phyloP scores from a whole-genome alignment of 1,140 invertebrate species.

The Lepidurus packardi region DNA sequence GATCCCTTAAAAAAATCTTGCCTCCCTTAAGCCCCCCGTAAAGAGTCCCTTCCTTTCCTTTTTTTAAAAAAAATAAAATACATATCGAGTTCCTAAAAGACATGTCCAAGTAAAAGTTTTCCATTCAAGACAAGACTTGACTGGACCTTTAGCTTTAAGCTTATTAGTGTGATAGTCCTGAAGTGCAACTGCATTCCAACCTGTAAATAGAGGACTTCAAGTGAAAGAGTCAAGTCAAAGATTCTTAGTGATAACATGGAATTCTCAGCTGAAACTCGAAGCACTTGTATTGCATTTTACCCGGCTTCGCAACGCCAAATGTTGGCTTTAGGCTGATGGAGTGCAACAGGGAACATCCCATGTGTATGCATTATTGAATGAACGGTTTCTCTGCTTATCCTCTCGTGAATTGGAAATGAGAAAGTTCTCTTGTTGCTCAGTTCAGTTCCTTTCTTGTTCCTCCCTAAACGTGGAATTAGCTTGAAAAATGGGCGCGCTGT shows the following conservation, averaged over 20 bases:
- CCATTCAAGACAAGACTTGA: too few relatives aligned
- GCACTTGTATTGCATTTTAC: too few relatives aligned
- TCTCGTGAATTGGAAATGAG: constrained; percentile 3
- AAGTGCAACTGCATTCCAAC: too few relatives aligned
- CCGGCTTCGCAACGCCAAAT: not conserved
- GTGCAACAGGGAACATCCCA: not conserved
- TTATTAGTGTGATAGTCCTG: too few relatives aligned
- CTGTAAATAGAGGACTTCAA: too few relatives aligned
- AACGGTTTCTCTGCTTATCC: not conserved
- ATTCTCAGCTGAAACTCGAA: not conserved
- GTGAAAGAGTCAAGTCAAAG: too few relatives aligned
- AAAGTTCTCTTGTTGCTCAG: not conserved
- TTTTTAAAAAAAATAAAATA: not conserved
- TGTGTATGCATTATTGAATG: not conserved
- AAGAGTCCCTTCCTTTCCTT: not conserved
- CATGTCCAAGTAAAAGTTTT: too few relatives aligned
- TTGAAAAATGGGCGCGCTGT: constrained; percentile 8
- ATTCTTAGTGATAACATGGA: not conserved
- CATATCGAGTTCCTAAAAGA: too few relatives aligned
- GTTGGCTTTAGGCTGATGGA: not conserved
- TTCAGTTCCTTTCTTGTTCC: not conserved
- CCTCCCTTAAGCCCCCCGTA: not conserved
- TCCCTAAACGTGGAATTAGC: not conserved
- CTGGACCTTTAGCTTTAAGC: too few relatives aligned
- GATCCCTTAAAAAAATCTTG: not conserved